phyloP scores from a whole-genome alignment of 1,140 invertebrate genomes.

The Drosophila saltans region DNA sequence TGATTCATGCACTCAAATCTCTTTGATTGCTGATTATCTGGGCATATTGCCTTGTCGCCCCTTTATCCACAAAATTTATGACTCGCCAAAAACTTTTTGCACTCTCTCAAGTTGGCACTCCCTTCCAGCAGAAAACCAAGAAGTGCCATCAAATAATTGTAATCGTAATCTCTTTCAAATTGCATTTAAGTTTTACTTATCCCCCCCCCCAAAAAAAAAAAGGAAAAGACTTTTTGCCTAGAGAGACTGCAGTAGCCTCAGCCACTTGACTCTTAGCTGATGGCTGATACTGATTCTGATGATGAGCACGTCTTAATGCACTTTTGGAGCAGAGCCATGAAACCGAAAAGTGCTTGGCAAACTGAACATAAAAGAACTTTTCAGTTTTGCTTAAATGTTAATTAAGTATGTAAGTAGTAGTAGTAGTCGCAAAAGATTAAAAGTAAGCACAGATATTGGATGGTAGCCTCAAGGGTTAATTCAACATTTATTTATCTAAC shows the following conservation, averaged over 20 bases:
- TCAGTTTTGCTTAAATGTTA: slow-evolving; percentile 62
- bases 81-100: slow-evolving; percentile 57
- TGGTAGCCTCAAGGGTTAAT: slow-evolving; percentile 16
- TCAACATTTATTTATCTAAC: slow-evolving; percentile 1
- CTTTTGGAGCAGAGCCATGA: slow-evolving; percentile 46
- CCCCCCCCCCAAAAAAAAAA: not conserved
- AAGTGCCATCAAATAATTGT: slow-evolving; percentile 77
- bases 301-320: slow-evolving; percentile 75
- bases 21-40: slow-evolving; percentile 55
- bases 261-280: slow-evolving; percentile 20
- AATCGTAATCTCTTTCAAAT: slow-evolving; percentile 77
- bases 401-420: slow-evolving; percentile 54
- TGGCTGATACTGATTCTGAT: slow-evolving; percentile 53
- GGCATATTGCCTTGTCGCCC: slow-evolving; percentile 48
- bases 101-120: slow-evolving; percentile 15
- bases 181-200: slow-evolving; percentile 58
- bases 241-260: not conserved
- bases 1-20: slow-evolving; percentile 59
- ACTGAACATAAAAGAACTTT: slow-evolving; percentile 36
- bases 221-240: slow-evolving; percentile 22
- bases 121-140: not conserved
- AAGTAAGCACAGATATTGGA: slow-evolving; percentile 5
- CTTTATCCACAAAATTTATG: slow-evolving; percentile 54
- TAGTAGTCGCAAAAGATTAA: slow-evolving; percentile 4
- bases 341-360: slow-evolving; percentile 65